Conservation (phyloP, 2,797 vertebrate genomes). For the Acipenser ruthenus region DNA sequence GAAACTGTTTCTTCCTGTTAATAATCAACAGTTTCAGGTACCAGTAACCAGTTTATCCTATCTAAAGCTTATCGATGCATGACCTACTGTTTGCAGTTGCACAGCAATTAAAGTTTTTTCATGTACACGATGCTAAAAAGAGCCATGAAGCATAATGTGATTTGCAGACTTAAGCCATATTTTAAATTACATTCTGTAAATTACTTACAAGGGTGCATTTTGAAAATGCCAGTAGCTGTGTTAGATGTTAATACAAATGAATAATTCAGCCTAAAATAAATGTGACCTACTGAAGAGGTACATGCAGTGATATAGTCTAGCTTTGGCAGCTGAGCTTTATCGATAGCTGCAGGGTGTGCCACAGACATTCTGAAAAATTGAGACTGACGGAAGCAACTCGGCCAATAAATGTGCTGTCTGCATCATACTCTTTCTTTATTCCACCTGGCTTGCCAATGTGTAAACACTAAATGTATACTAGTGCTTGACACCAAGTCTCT, state of each 20-base stretch:
- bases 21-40: not conserved
- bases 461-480: constrained; percentile 39
- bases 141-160: constrained; percentile 10
- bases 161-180: constrained; percentile 6
- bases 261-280: constrained; percentile 12
- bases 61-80: constrained; percentile 10
- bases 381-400: constrained; percentile 42
- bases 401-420: constrained; percentile 52
- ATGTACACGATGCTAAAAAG: constrained; percentile 12
- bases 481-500: constrained; percentile 34
- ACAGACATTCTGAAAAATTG: constrained; percentile 36
- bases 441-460: constrained; percentile 44
- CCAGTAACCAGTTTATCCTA: not conserved
- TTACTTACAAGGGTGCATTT: constrained; percentile 25
- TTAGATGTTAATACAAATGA: constrained; percentile 18
- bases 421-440: constrained; percentile 36
- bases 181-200: constrained; percentile 27
- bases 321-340: constrained; percentile 31
- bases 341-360: constrained; percentile 35
- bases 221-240: constrained; percentile 12
- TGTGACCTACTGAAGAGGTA: constrained; percentile 5
- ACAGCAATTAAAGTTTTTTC: constrained; percentile 17
- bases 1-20: not conserved
- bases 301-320: constrained; percentile 25
- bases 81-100: constrained; percentile 1